Evolutionary conservation across 2,888 invertebrate species (phyloP).

Genomic region (Apeira syringaria): DNA sequence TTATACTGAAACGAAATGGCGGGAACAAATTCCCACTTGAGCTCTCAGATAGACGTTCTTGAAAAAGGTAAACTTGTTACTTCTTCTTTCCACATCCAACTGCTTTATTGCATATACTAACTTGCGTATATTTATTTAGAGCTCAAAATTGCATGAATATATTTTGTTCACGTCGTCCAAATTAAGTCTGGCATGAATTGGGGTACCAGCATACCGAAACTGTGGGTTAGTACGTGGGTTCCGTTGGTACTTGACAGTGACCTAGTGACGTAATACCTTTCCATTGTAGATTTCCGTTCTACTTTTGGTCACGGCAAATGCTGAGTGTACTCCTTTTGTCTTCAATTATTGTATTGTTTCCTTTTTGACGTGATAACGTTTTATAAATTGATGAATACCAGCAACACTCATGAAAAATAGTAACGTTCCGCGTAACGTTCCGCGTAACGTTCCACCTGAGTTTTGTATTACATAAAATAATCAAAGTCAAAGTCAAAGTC

Average conservation of each 20-base stretch:
- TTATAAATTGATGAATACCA: too few species aligned
- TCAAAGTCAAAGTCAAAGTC: too few species aligned
- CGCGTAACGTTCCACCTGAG: too few species aligned
- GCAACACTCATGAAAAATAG: too few species aligned
- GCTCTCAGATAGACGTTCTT: conserved; percentile 10
- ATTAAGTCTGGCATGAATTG: conserved; percentile 6
- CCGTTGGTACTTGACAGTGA: conserved; percentile 7
- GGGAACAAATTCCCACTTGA: conserved; percentile 9
- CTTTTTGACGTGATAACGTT: too few species aligned
- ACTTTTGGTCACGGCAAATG: conserved; percentile 6
- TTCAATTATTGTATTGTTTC: too few species aligned
- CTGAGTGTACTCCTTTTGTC: too few species aligned
- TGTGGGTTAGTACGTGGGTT: conserved; percentile 3
- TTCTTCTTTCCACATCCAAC: conserved; percentile 1
- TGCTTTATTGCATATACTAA: background rate
- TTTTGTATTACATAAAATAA: too few species aligned
- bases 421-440: too few species aligned
- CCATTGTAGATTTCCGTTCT: conserved; percentile 12
- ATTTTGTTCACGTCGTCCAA: background rate
- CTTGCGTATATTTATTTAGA: background rate
- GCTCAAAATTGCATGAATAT: conserved; percentile 4
- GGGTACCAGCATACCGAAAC: background rate
- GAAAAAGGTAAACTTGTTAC: conserved; percentile 6
- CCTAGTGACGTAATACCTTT: conserved; percentile 7
- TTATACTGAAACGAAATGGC: conserved; percentile 13